Evolutionary conservation across 1,140 invertebrate species (phyloP).

Genomic region (Lucilia cuprina): DNA sequence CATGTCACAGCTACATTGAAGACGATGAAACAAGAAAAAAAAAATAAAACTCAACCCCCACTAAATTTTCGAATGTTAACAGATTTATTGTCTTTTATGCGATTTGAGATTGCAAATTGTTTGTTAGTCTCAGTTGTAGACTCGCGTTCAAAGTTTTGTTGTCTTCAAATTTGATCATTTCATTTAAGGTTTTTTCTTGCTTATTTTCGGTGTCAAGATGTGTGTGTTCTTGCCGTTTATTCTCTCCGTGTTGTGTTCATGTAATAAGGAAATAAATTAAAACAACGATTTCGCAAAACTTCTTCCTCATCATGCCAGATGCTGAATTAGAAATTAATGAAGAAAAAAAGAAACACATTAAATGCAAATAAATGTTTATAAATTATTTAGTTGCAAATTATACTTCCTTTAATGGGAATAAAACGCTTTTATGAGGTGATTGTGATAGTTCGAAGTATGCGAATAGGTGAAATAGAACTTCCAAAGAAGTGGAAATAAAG

Average conservation of each 20-base stretch:
- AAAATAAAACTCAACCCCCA: neutral
- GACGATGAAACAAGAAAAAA: neutral
- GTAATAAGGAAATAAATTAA: constrained; percentile 1
- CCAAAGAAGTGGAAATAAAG: too few relatives aligned
- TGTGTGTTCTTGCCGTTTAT: too few relatives aligned
- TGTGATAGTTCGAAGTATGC: too few relatives aligned
- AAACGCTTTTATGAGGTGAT: too few relatives aligned
- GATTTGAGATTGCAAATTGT: neutral
- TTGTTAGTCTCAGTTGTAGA: neutral
- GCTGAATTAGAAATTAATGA: neutral
- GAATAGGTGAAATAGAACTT: too few relatives aligned
- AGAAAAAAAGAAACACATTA: neutral
- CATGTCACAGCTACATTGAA: neutral
- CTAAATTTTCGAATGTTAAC: constrained; percentile 24
- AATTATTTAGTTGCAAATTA: too few relatives aligned
- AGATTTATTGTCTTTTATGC: constrained; percentile 26
- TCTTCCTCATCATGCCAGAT: neutral
- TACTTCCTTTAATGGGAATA: too few relatives aligned
- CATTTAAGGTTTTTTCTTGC: too few relatives aligned
- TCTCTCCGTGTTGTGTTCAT: neutral
- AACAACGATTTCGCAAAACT: neutral
- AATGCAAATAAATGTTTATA: too few relatives aligned
- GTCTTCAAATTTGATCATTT: too few relatives aligned
- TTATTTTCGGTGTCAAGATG: too few relatives aligned
- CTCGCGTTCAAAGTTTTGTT: too few relatives aligned